Evolutionary conservation across 2,888 invertebrate genomes (phyloP), one percentile per base, ranked within the genome.

Genomic region (Podotricha telesiphe): DNA sequence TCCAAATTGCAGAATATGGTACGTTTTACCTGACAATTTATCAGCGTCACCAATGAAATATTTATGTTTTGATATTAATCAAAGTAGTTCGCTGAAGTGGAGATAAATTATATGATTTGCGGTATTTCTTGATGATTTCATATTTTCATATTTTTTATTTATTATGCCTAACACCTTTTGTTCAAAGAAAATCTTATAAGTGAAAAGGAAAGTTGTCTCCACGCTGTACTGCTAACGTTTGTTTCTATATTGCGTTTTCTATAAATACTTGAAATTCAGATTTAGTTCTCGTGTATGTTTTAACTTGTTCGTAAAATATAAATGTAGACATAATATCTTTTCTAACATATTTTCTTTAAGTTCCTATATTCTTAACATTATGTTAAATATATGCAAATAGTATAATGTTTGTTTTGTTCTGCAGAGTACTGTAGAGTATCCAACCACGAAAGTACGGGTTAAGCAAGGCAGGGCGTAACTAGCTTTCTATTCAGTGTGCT

Each of bases 21-120:
- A 67, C 55, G 48, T 74, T 75, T 73, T 67, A 72, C 62, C 68
- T 74, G 66, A 69, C 68, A 70, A 75, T 75, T 73, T 73, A 70
- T 76, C 75, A 73, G 58, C 66, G 76, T 75, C 74, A 71, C 68
- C 56, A 73, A 51, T 56, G 74, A 69, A 72, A 80, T 80, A 74
- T 80, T 82, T 82, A 79, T 80, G 79, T 76, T 76, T 75, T 73
- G 79, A 74, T 80, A 82, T 84, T 81, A 81, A 82, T 85, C 80
- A 82, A 80, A 78, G 73, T 65, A 65, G 65, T 68, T 69, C 63
- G 62, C 69, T 73, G 68, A 73, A 77, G 70, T 76, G 71, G 72
- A 75, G 76, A 77, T 77, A 78, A 77, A 75, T 78, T 77, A 76
- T 73, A 62, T 66, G 70, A 73, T 73, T 70, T 42, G 42, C 34